Evolutionary conservation across 2,888 invertebrate genomes (phyloP).

Genomic region (Allygus modestus): DNA sequence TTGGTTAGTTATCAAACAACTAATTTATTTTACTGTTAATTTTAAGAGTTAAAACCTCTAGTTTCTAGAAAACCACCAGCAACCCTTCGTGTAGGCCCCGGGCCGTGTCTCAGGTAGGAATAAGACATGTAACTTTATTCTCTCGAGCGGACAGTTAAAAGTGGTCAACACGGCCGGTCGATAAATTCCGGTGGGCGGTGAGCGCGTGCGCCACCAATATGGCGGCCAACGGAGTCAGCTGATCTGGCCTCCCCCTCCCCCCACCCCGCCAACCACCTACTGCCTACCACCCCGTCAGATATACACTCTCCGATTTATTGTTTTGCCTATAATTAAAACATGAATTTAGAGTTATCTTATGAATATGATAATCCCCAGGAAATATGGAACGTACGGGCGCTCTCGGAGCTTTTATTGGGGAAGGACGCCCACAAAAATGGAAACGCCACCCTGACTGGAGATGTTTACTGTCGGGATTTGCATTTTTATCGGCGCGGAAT

Average conservation of each 20-base stretch:
- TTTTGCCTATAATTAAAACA: slow-evolving; percentile 63
- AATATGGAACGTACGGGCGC: slow-evolving; percentile 44
- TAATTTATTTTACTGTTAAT: no score
- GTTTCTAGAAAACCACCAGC: no score
- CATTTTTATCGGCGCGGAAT: slow-evolving; percentile 32
- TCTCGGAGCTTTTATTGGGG: slow-evolving; percentile 50
- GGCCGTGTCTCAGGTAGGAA: slow-evolving; percentile 28
- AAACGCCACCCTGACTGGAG: slow-evolving; percentile 36
- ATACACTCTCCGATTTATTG: slow-evolving; percentile 59
- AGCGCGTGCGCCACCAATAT: slow-evolving; percentile 56
- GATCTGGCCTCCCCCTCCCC: not conserved
- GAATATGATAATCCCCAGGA: slow-evolving; percentile 61
- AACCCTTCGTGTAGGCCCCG: not conserved
- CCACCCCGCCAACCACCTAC: slow-evolving; percentile 8
- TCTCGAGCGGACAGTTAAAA: slow-evolving; percentile 55
- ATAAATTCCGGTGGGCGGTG: slow-evolving; percentile 54
- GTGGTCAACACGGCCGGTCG: slow-evolving; percentile 53
- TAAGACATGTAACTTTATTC: slow-evolving; percentile 63
- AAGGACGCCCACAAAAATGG: slow-evolving; percentile 55
- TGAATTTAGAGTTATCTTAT: slow-evolving; percentile 63
- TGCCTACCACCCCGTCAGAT: no score
- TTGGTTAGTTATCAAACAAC: no score
- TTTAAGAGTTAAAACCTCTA: no score
- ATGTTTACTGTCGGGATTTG: slow-evolving; percentile 41
- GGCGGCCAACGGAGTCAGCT: slow-evolving; percentile 48